Evolutionary conservation across 37 sponge, comb jelly and placozoan species (phyloP), one percentile per base, ranked within the genome.

Genomic region (Agelas oroides): DNA sequence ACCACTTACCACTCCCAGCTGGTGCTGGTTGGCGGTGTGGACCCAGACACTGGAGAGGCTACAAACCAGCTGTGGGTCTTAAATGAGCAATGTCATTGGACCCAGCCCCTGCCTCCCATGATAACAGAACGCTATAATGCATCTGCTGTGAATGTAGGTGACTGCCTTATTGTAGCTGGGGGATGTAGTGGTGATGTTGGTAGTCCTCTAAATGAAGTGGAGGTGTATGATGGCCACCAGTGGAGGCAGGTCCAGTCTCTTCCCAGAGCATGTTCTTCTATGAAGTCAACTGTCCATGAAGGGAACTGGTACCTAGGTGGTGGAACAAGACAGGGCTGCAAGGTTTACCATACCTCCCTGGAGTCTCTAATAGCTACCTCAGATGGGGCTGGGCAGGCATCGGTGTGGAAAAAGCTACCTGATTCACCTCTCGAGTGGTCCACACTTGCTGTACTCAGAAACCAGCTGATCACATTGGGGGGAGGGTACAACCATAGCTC

Each of bases 131-230:
- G 24, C 31, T 41, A 2, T 77, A 77, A n/a, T n/a, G n/a, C n/a
- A n/a, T 25, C 27, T 37, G 27, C 56, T 56, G 62, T 34, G 31
- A 23, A 17, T 11, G 37, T 77, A n/a, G n/a, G n/a, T n/a, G n/a
- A n/a, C n/a, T n/a, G n/a, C n/a, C n/a, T n/a, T n/a, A 61, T 77
- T 62, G 60, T 77, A 20, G 78, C 60, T 0, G 78, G 62, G 11
- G 78, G 78, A 40, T 60, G 78, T 6, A 20, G n/a, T n/a, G n/a
- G n/a, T 38, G 75, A 31, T 23, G 27, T 53, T n/a, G 23, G n/a
- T n/a, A 30, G 36, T 24, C 78, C 18, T 60, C 37, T 23, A 60
- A 28, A 5, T 24, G n/a, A n/a, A n/a, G n/a, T n/a, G n/a, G n/a
- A n/a, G n/a, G n/a, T n/a, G n/a, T n/a, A n/a, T n/a, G n/a, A n/a